phyloP scores from a whole-genome alignment of 2,888 invertebrate species.

The Drosophila histrio region DNA sequence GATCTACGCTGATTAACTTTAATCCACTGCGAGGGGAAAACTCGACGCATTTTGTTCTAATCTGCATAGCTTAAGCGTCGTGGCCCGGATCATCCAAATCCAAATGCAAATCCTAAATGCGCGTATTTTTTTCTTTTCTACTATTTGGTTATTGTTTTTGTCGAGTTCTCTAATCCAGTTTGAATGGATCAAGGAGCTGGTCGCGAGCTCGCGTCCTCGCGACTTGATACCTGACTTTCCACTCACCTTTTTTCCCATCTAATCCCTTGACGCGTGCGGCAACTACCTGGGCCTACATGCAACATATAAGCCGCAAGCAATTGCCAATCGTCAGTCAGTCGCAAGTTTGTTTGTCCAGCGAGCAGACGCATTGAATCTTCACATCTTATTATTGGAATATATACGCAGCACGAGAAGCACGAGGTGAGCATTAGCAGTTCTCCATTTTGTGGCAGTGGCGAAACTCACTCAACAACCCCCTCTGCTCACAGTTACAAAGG shows the following conservation, averaged over 20 bases:
- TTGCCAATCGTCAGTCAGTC: constrained; percentile 55
- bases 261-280: constrained; percentile 73
- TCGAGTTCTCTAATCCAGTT: constrained; percentile 61
- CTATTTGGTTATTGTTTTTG: constrained; percentile 8
- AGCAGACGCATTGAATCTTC: constrained; percentile 33
- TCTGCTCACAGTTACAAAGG: neutral
- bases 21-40: constrained; percentile 67
- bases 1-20: constrained; percentile 48
- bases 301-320: constrained; percentile 58
- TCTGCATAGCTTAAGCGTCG: constrained; percentile 70
- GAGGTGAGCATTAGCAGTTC: constrained; percentile 44
- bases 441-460: constrained; percentile 51
- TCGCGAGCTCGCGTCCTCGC: constrained; percentile 54
- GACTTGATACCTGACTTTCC: constrained; percentile 64
- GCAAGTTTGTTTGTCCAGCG: constrained; percentile 43
- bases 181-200: constrained; percentile 68
- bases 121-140: constrained; percentile 38
- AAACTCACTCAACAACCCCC: constrained; percentile 67
- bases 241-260: constrained; percentile 54
- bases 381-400: constrained; percentile 53
- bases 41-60: constrained; percentile 52
- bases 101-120: constrained; percentile 23
- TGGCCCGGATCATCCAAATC: constrained; percentile 68
- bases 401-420: constrained; percentile 13
- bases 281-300: constrained; percentile 33